Percentiles rank a stretch among this genome's conserved stretches.
These are phyloP conservation scores for Zaprionus taronus DNA, from an alignment of 1,140 invertebrate genomes.

Conservation along the genomic window DNA sequence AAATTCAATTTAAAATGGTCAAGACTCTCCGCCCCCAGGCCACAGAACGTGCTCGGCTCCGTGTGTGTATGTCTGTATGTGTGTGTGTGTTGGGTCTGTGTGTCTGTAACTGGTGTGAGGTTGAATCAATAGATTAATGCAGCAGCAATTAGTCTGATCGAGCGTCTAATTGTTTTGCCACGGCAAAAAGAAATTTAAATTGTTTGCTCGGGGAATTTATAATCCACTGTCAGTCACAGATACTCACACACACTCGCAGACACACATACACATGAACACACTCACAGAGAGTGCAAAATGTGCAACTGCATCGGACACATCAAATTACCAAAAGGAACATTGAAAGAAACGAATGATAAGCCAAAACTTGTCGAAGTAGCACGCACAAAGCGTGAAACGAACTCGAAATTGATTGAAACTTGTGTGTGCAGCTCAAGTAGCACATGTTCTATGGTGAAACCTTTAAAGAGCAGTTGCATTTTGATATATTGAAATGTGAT, in stretches of 20 bases:
- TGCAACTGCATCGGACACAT: constrained; percentile 34
- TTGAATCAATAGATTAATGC: constrained; percentile 72
- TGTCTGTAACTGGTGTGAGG: constrained; percentile 10
- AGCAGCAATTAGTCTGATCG: constrained; percentile 68
- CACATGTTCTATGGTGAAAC: neutral
- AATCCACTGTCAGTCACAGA: constrained; percentile 50
- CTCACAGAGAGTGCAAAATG: neutral
- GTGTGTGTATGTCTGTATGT: constrained; percentile 1
- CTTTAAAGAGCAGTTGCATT: neutral
- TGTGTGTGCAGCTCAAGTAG: neutral
- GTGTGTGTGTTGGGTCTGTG: neutral
- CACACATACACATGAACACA: neutral
- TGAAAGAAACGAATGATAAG: constrained; percentile 24
- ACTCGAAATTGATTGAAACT: constrained; percentile 7
- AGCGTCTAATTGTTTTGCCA: constrained; percentile 72
- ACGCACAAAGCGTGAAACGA: neutral
- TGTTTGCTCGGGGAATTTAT: constrained; percentile 62
- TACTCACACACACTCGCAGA: neutral
- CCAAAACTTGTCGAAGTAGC: constrained; percentile 12
- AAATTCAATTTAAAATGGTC: constrained; percentile 82
- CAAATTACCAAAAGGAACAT: constrained; percentile 21
- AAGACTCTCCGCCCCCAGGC: constrained; percentile 38
- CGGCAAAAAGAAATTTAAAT: constrained; percentile 54
- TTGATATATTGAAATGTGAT: neutral
- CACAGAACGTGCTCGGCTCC: constrained; percentile 18